A percentile compares a stretch with the other conserved stretches of the same genome.
phyloP scores from a whole-genome alignment of 23 tunicate genomes.

The Clavelina lepadiformis region DNA sequence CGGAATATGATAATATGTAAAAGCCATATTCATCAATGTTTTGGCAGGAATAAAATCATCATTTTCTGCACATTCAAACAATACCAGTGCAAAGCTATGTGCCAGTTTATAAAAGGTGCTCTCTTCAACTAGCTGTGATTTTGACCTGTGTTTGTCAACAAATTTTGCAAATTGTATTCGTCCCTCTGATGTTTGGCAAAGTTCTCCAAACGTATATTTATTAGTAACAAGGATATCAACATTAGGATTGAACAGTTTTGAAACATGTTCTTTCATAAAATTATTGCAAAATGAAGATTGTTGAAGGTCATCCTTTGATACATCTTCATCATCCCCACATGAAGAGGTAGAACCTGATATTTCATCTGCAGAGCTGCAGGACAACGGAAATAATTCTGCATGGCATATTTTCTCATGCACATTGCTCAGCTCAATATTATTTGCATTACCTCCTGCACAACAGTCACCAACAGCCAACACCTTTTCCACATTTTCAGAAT shows the following conservation, averaged over 20 bases:
- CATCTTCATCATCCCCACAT: neutral
- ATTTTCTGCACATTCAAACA: constrained; percentile 79
- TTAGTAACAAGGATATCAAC: constrained; percentile 23
- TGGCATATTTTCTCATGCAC: too few species aligned
- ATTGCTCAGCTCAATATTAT: too few species aligned
- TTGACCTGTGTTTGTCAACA: constrained; percentile 55
- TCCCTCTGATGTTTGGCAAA: constrained; percentile 52
- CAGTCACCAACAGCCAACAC: too few species aligned
- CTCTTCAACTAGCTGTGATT: constrained; percentile 48
- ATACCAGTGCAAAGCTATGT: constrained; percentile 74
- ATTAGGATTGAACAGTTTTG: constrained; percentile 38
- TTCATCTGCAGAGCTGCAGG: too few species aligned
- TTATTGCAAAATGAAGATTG: constrained; percentile 7
- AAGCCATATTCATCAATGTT: constrained; percentile 82
- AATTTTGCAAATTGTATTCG: constrained; percentile 63
- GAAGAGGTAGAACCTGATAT: too few species aligned
- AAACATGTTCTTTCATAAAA: constrained; percentile 59
- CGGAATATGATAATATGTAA: constrained; percentile 74
- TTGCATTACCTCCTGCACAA: too few species aligned
- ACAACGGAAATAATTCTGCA: too few species aligned
- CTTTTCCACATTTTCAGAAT: too few species aligned
- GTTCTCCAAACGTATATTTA: constrained; percentile 70
- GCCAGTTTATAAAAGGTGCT: constrained; percentile 66
- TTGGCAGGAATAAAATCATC: constrained; percentile 85
- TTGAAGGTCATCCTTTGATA: constrained; percentile 1